These are phyloP conservation scores for Drosophila malerkotliana DNA, from an alignment of 1,140 invertebrate species.

Conservation along the genomic window DNA sequence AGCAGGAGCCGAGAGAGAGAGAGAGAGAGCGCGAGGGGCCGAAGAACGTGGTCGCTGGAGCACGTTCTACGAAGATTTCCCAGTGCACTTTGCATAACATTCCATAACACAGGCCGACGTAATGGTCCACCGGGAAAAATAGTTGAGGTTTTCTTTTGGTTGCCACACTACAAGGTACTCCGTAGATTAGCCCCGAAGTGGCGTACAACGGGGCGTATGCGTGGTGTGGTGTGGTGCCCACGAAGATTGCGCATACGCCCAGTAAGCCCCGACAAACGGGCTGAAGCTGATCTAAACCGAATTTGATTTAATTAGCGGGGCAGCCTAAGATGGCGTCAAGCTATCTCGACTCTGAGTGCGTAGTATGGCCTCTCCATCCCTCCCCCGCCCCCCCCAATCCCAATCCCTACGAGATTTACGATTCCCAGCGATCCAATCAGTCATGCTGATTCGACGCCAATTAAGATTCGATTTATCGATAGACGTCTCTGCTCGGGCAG, in stretches of 20 bases:
- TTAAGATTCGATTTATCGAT: constrained; percentile 50
- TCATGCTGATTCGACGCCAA: constrained; percentile 41
- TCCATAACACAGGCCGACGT: constrained; percentile 21
- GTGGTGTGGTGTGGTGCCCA: constrained; percentile 9
- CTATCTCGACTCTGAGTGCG: constrained; percentile 12
- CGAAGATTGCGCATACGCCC: constrained; percentile 28
- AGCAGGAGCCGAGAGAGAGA: constrained; percentile 1
- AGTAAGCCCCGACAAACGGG: neutral
- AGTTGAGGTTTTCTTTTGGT: neutral
- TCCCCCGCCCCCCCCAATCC: too few species aligned
- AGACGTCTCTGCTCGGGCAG: constrained; percentile 25
- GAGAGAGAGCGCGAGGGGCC: neutral
- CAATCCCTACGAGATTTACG: neutral
- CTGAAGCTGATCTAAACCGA: constrained; percentile 19
- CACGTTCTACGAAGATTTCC: constrained; percentile 41
- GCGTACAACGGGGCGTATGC: constrained; percentile 29
- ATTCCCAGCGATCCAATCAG: constrained; percentile 21
- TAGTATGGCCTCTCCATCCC: too few species aligned
- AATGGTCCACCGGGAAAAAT: neutral
- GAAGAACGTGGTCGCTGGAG: constrained; percentile 35
- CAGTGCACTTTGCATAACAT: constrained; percentile 48
- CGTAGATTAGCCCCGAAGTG: too few species aligned
- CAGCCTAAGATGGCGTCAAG: constrained; percentile 42
- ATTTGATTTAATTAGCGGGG: constrained; percentile 37
- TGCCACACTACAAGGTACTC: too few species aligned